Base-by-base conservation (phyloP, 1,140 invertebrate genomes). In the Bombus cullumanus region DNA sequence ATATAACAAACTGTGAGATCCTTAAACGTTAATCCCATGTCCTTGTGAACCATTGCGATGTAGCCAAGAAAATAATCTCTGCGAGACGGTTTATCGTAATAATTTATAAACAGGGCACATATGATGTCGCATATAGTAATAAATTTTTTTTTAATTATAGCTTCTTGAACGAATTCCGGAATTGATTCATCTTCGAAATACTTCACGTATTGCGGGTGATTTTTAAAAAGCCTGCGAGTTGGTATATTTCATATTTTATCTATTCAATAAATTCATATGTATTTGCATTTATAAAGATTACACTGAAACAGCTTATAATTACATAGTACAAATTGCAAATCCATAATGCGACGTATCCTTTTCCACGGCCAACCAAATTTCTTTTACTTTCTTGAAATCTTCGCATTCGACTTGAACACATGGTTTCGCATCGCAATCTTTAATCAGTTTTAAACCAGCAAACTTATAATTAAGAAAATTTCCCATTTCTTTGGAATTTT, bases 21-120 rank as follows among this genome's bases (percentile, higher is more conserved):
- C 15, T 3, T 12, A 8, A 31, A 6, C 3, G 81, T 53, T 18
- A 83, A 25, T 37, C 72, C 72, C 81, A 83, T 76, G 15, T 83
- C 72, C n/a, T 86, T 88, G 41, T 88, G 89, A 39, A 88, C 62
- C 81, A 90, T 90, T 9, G 89, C 87, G 18, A 90, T 76, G 18
- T 88, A 88, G 1, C 83, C 84, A 22, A 90, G 57, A 25, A 88
- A 59, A 79, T 90, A 59, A 71, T 86, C 41, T 37, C 69, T 81
- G 31, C 77, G 77, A 5, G 43, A 34, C 4, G 77, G 79, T 64
- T 85, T 90, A 22, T 86, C 71, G 8, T 76, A 47, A 43, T 85
- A 88, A 86, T 80, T 64, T 13, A 82, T 53, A 22, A 88, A 79
- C 53, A 90, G n/a, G 10, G 69, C 37, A 28, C 66, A 71, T 0